phyloP scores from a whole-genome alignment of 2,797 vertebrate genomes.

The Petrocephalus sullivani region DNA sequence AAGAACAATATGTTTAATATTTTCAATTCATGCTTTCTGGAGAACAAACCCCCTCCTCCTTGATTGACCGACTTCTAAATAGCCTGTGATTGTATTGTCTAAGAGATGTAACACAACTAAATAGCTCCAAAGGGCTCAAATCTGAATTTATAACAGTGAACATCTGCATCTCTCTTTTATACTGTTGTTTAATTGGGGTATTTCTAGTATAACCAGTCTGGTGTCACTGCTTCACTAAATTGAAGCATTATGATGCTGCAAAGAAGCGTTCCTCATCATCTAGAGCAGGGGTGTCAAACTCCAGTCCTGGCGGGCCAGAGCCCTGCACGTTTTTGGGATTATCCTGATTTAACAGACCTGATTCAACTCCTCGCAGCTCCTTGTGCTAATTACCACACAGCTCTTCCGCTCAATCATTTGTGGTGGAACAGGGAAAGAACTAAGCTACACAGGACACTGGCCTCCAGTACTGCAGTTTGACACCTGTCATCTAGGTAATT shows the following conservation, averaged over 20 bases:
- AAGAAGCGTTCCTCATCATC: not conserved
- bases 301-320: no score
- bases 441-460: no score
- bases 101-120: not conserved
- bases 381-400: no score
- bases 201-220: not conserved
- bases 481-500: not conserved
- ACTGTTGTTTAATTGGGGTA: not conserved
- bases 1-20: not conserved
- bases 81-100: not conserved
- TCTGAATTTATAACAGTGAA: not conserved
- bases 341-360: no score
- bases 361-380: no score
- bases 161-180: not conserved
- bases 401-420: no score
- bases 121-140: not conserved
- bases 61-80: not conserved
- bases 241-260: not conserved
- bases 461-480: no score
- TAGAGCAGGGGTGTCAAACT: not conserved
- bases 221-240: not conserved
- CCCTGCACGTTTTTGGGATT: no score
- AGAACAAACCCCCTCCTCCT: not conserved
- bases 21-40: not conserved
- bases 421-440: no score